Conservation (phyloP, 2,113 vertebrate species). For the Ailurus styani region DNA sequence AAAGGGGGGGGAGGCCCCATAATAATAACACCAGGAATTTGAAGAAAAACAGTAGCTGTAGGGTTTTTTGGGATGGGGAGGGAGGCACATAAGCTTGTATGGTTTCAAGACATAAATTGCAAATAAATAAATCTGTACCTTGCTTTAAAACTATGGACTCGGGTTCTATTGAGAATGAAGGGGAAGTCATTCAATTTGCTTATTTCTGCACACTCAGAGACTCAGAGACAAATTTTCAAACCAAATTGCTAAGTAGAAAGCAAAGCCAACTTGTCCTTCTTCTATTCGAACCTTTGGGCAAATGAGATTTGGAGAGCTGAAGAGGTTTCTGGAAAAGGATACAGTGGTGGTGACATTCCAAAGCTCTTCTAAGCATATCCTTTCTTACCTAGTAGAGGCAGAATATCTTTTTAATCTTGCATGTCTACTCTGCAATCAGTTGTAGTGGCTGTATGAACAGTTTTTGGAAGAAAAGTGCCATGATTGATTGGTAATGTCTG, state of each 20-base stretch:
- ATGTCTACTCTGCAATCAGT: not conserved
- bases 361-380: not conserved
- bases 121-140: not conserved
- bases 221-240: not conserved
- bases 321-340: not conserved
- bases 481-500: not conserved
- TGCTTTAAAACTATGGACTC: not conserved
- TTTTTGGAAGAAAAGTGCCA: not conserved
- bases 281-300: not conserved
- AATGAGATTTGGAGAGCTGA: not conserved
- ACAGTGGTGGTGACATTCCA: not conserved
- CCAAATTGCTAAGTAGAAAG: not conserved
- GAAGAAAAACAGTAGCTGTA: not conserved
- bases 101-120: conserved; percentile 3
- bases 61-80: not conserved
- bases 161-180: not conserved
- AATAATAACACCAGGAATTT: not conserved
- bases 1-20: not conserved
- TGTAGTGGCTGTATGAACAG: not conserved
- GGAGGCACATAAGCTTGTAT: not conserved
- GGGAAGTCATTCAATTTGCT: not conserved
- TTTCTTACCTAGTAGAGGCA: not conserved
- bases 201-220: not conserved
- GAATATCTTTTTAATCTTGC: not conserved
- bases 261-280: not conserved